These are phyloP conservation scores for Aproaerema taeniolella DNA, from an alignment of 2,888 invertebrate genomes.

Conservation along the genomic window DNA sequence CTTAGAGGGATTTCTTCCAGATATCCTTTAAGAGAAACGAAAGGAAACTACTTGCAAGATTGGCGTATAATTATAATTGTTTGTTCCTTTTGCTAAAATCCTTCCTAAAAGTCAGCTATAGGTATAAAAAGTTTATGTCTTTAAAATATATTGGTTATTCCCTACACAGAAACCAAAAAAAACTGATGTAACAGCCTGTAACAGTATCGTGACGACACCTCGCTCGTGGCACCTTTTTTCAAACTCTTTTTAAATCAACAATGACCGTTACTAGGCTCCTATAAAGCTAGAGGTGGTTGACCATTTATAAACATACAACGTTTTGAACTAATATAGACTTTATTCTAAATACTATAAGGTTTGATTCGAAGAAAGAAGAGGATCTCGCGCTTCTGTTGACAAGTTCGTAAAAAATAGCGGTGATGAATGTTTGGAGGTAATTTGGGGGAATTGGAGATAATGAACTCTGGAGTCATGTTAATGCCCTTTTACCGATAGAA, in stretches of 20 bases:
- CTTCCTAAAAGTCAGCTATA: too few species aligned
- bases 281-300: constrained; percentile 50
- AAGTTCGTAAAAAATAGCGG: constrained; percentile 12
- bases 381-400: constrained; percentile 14
- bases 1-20: too few species aligned
- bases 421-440: background rate
- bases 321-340: constrained; percentile 18
- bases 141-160: too few species aligned
- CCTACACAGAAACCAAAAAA: too few species aligned
- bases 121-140: too few species aligned
- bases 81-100: too few species aligned
- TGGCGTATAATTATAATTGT: too few species aligned
- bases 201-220: constrained; percentile 15
- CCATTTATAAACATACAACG: constrained; percentile 24
- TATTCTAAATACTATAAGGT: constrained; percentile 12
- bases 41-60: too few species aligned
- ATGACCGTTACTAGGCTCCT: constrained; percentile 52
- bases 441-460: background rate
- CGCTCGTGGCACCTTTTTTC: constrained; percentile 19
- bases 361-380: background rate
- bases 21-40: too few species aligned
- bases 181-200: constrained; percentile 12
- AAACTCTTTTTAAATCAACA: constrained; percentile 39
- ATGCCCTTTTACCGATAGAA: too few species aligned
- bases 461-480: too few species aligned